Base-by-base conservation (phyloP, 2,888 invertebrate species). In the Eristalinus aeneus region DNA sequence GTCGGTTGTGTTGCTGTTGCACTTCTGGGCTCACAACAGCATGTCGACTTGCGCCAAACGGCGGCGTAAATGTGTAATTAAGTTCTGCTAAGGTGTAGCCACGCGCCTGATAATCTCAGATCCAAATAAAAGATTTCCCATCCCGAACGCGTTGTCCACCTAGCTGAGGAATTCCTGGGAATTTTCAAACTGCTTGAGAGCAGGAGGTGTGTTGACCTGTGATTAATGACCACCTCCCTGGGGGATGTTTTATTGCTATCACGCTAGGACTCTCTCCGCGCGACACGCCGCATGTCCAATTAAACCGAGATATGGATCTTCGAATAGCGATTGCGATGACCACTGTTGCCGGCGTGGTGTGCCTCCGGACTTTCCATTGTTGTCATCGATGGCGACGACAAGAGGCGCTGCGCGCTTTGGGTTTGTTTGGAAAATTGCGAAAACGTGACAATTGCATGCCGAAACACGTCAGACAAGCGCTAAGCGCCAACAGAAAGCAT, bases 31-130 rank as follows among this genome's bases (percentile, higher is more conserved):
- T 53, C 61, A 23, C 56, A 11, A 27, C 56, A 53, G 11, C 71
- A 73, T 61, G 78, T 74, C 69, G 79, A 31, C 75, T 75, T 75
- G 84, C 65, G 80, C 80, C 76, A 76, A 79, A 72, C 46, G 85
- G 60, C 69, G 72, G 60, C 69, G 72, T 76, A 75, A 75, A 71
- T 56, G 68, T 76, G 39, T 76, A 80, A 85, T 80, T 81, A 85
- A 81, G 60, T 72, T 63, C 60, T 64, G 64, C 76, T 77, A 72
- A 85, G 76, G 80, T 80, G 85, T 81, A 76, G 64, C 63, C 71
- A 39, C 58, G 72, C 36, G 64, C 73, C 58, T 60, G 64, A 54
- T 36, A 80, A 53, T 76, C 69, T 60, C 72, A 76, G 80, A 69
- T 65, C 60, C 61, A 39, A 76, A 73, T 80, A 68, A 85, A 85